A percentile compares a stretch with the other conserved stretches of the same genome.
These are phyloP conservation scores for Cryptocephalus moraei DNA, from an alignment of 2,888 invertebrate species.

Conservation along the genomic window DNA sequence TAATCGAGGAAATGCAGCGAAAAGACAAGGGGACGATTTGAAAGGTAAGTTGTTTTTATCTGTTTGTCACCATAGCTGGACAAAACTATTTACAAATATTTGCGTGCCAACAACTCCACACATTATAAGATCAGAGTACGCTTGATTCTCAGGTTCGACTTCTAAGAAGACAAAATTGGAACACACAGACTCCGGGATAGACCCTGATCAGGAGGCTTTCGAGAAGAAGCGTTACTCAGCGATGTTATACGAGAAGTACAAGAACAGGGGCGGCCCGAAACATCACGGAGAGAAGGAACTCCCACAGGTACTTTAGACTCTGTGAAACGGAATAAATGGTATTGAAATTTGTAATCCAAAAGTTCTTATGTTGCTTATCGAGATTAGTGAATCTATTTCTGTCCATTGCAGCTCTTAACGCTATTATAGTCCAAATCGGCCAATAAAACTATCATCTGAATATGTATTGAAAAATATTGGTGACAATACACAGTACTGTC, in stretches of 20 bases:
- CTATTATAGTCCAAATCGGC: no score
- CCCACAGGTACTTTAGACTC: constrained; percentile 76
- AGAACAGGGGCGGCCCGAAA: constrained; percentile 68
- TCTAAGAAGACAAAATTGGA: constrained; percentile 26
- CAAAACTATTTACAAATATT: no score
- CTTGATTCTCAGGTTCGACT: constrained; percentile 4
- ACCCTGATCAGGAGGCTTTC: constrained; percentile 56
- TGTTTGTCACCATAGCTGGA: background rate
- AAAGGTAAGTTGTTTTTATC: background rate
- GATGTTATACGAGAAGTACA: constrained; percentile 62
- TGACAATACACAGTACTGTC: no score
- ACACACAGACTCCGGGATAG: constrained; percentile 32
- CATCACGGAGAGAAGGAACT: constrained; percentile 75
- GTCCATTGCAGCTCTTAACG: no score
- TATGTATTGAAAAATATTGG: no score
- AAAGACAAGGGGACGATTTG: background rate
- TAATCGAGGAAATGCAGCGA: no score
- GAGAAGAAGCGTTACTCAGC: constrained; percentile 57
- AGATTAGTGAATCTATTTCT: no score
- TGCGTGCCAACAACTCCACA: background rate
- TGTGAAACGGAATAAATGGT: no score
- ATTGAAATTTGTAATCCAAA: no score
- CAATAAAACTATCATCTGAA: no score
- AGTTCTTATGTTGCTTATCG: no score
- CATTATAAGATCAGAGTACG: constrained; percentile 2